A percentile compares a stretch with the other conserved stretches of the same genome.
Conservation (phyloP, 2,888 invertebrate species). For the Lepas anatifera region DNA sequence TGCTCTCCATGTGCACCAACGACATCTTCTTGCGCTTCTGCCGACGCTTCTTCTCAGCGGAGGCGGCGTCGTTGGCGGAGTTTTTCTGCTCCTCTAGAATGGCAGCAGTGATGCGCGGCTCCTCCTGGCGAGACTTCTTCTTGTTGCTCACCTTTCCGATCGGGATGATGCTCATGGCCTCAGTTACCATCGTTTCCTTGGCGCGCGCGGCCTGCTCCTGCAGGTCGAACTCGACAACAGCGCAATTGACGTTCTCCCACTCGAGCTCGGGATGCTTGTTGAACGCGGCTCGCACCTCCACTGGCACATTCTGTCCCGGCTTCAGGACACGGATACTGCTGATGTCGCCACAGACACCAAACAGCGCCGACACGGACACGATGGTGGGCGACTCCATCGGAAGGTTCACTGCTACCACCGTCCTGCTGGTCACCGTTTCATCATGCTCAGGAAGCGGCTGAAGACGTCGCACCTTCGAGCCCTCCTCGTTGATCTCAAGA, state of each 20-base stretch:
- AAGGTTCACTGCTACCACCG: constrained; percentile 74
- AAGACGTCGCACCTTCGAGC: constrained; percentile 73
- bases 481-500: constrained; percentile 77
- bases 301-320: constrained; percentile 79
- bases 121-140: constrained; percentile 13
- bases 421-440: constrained; percentile 83
- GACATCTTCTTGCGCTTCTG: constrained; percentile 1
- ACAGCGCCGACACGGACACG: constrained; percentile 81
- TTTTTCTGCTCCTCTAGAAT: not conserved
- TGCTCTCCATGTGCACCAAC: constrained; percentile 4
- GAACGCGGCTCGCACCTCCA: constrained; percentile 79
- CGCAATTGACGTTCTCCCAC: constrained; percentile 52
- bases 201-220: constrained; percentile 76
- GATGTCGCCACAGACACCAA: constrained; percentile 78
- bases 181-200: constrained; percentile 40
- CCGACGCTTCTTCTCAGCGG: constrained; percentile 4
- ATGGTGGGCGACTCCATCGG: constrained; percentile 73
- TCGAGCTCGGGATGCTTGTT: constrained; percentile 80
- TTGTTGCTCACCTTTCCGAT: constrained; percentile 27
- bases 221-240: constrained; percentile 78
- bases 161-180: constrained; percentile 33
- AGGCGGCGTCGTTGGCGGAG: not conserved
- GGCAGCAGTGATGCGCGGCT: not conserved
- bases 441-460: constrained; percentile 79
- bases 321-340: constrained; percentile 73